A percentile compares a stretch with the other conserved stretches of the same genome.
Conservation (phyloP, 2,113 vertebrate species). For the Platichthys flesus region DNA sequence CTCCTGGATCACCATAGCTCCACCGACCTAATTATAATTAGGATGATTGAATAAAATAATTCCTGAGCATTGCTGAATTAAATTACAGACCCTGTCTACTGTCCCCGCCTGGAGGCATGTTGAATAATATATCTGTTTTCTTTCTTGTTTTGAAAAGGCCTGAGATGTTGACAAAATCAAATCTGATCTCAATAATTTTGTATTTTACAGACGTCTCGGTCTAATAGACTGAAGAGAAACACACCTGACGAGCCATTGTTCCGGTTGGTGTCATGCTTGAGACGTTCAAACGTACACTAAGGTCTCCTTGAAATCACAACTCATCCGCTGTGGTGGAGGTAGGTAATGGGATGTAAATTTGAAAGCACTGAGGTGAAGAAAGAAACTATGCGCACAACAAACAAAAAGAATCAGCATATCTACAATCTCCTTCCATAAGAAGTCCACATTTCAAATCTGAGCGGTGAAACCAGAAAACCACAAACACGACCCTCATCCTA, state of each 20-base stretch:
- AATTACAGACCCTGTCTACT: conserved; percentile 27
- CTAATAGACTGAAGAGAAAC: neutral
- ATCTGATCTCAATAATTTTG: too few species aligned
- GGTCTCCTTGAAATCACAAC: too few species aligned
- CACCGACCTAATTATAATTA: neutral
- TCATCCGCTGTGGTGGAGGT: neutral
- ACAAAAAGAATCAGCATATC: too few species aligned
- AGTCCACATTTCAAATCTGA: conserved; percentile 1
- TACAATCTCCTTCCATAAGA: neutral
- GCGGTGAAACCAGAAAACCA: conserved; percentile 10
- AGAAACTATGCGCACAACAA: conserved; percentile 11
- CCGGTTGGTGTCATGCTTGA: neutral
- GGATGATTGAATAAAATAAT: conserved; percentile 1
- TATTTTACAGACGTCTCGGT: too few species aligned
- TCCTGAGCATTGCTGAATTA: conserved; percentile 18
- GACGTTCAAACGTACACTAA: neutral
- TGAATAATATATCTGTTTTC: neutral
- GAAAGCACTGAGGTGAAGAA: conserved; percentile 18
- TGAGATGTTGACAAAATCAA: neutral
- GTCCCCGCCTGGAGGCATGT: conserved; percentile 4
- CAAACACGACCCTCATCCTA: neutral
- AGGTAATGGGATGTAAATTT: conserved; percentile 11
- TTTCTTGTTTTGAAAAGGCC: neutral
- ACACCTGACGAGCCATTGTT: neutral
- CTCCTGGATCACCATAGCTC: conserved; percentile 2